phyloP scores from a whole-genome alignment of 2,888 invertebrate species.

The Deladenus siricidicola region DNA sequence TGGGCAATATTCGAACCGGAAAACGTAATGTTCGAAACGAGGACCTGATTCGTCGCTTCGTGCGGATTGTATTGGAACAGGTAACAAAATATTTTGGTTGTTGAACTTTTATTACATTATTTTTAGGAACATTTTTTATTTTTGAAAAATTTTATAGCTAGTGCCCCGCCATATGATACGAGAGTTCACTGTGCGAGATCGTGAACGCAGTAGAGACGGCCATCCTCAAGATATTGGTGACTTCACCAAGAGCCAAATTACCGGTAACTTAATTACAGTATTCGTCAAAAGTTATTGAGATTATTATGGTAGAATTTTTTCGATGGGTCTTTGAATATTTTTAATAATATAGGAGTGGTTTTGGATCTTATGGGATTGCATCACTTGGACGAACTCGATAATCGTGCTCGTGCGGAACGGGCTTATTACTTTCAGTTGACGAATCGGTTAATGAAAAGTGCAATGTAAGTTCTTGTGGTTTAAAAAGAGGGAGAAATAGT shows the following conservation, averaged over 20 bases:
- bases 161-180: slow-evolving; percentile 18
- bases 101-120: background rate
- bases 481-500: too few species aligned
- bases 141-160: slow-evolving; percentile 10
- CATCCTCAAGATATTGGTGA: background rate
- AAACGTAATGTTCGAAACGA: slow-evolving; percentile 10
- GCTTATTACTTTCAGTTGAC: slow-evolving; percentile 25
- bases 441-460: slow-evolving; percentile 22
- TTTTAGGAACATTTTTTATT: background rate
- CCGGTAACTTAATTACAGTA: background rate
- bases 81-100: background rate
- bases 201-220: slow-evolving; percentile 4
- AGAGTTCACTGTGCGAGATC: slow-evolving; percentile 21
- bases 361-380: slow-evolving; percentile 27
- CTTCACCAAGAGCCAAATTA: slow-evolving; percentile 3
- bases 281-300: background rate
- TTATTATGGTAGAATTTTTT: too few species aligned
- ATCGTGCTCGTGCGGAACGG: slow-evolving; percentile 16
- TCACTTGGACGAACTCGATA: slow-evolving; percentile 13
- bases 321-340: too few species aligned
- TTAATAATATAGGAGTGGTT: slow-evolving; percentile 9
- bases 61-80: slow-evolving; percentile 13
- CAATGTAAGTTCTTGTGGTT: slow-evolving; percentile 11
- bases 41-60: slow-evolving; percentile 13
- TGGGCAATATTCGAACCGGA: slow-evolving; percentile 8